Evolutionary conservation across 2,797 vertebrate genomes (phyloP).

Genomic region (Carcharodon carcharias): DNA sequence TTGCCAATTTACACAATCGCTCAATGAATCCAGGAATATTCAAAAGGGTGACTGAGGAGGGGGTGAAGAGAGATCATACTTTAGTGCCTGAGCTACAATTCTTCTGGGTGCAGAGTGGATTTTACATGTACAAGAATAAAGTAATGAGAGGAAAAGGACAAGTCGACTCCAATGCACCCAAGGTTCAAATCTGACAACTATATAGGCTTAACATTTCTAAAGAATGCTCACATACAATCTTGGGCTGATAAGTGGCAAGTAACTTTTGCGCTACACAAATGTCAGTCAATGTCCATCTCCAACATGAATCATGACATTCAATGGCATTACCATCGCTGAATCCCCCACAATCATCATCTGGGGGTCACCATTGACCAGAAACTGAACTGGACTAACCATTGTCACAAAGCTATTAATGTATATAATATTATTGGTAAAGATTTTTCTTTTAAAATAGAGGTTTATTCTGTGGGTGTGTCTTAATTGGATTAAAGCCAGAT

Average conservation of each 20-base stretch:
- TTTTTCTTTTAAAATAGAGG: no score
- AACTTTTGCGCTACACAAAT: no score
- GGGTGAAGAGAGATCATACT: slow-evolving; percentile 4
- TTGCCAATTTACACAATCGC: slow-evolving; percentile 87
- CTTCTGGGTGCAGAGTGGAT: background rate
- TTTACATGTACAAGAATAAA: background rate
- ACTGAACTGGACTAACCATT: no score
- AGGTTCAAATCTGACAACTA: background rate
- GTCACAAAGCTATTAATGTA: no score
- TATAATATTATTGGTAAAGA: no score
- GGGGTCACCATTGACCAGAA: no score
- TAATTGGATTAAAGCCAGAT: no score
- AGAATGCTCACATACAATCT: background rate
- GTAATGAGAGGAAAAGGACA: background rate
- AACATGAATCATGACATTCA: background rate
- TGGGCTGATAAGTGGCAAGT: no score
- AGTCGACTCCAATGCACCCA: background rate
- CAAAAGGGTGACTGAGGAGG: slow-evolving; percentile 73
- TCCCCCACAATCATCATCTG: no score
- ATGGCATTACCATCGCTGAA: no score
- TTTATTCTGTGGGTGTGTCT: no score
- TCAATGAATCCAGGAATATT: slow-evolving; percentile 96
- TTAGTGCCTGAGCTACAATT: background rate
- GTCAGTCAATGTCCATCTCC: background rate
- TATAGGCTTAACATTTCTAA: background rate